Percentiles rank a stretch among this genome's conserved stretches.
Conservation (phyloP, 2,888 invertebrate species). For the Priocnemis perturbator region DNA sequence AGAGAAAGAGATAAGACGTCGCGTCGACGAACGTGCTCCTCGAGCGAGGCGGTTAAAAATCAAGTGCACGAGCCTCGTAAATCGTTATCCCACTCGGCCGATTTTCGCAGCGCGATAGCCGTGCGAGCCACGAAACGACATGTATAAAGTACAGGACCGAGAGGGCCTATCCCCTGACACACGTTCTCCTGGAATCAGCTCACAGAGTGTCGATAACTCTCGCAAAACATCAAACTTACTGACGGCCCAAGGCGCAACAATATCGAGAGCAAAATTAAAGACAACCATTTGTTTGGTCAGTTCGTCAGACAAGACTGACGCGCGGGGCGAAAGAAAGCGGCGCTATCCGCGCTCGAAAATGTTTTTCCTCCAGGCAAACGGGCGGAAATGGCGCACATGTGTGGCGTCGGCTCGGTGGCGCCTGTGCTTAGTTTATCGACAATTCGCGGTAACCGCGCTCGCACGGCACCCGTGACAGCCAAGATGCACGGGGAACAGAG, state of each 20-base stretch:
- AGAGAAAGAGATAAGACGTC: no score
- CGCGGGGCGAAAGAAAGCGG: not conserved
- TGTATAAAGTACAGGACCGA: slow-evolving; percentile 41
- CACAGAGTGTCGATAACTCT: no score
- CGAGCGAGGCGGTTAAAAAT: no score
- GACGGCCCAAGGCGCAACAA: no score
- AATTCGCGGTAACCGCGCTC: slow-evolving; percentile 31
- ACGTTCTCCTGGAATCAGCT: no score
- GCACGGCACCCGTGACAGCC: slow-evolving; percentile 8
- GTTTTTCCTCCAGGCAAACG: slow-evolving; percentile 23
- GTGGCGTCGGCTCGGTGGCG: slow-evolving; percentile 7
- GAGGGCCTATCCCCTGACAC: no score
- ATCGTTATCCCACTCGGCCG: slow-evolving; percentile 20
- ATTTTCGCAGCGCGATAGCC: slow-evolving; percentile 21
- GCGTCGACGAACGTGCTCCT: no score
- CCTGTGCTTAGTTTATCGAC: slow-evolving; percentile 42
- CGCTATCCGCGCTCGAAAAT: not conserved
- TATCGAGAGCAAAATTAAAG: no score
- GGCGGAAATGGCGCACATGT: not conserved
- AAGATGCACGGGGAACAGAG: not conserved
- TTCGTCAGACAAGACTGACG: not conserved
- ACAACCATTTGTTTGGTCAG: not conserved
- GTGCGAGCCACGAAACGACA: slow-evolving; percentile 28
- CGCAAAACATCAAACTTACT: no score
- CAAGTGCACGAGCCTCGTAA: slow-evolving; percentile 16